phyloP scores from a whole-genome alignment of 1,140 invertebrate genomes.

The Pogonomyrmex californicus region DNA sequence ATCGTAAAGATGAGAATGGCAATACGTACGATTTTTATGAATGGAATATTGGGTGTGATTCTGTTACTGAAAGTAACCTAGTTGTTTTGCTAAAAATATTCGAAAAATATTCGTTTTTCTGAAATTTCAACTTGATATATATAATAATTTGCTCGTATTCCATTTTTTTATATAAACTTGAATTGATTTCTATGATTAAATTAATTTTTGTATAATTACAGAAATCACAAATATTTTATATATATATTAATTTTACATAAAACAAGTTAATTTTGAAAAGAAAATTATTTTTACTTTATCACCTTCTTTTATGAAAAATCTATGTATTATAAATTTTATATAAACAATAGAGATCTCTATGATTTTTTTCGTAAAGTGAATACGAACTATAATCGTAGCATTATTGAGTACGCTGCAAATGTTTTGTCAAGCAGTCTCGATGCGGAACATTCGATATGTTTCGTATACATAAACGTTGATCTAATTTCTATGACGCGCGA shows the following conservation, averaged over 20 bases:
- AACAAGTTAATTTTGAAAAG: neutral
- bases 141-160: neutral
- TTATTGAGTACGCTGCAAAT: slow-evolving; percentile 1
- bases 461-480: neutral
- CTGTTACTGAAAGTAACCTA: slow-evolving; percentile 9
- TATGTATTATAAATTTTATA: neutral
- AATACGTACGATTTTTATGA: neutral
- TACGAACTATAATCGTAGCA: slow-evolving; percentile 2
- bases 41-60: slow-evolving; percentile 8
- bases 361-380: neutral
- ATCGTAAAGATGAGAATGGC: neutral
- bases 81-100: slow-evolving; percentile 10
- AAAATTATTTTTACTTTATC: neutral
- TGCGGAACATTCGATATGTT: neutral
- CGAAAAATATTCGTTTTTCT: neutral
- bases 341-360: neutral
- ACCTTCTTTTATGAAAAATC: neutral
- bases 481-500: slow-evolving; percentile 31
- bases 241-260: neutral
- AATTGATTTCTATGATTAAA: neutral
- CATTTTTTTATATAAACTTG: neutral
- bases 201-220: neutral
- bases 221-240: neutral
- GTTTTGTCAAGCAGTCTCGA: neutral
- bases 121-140: slow-evolving; percentile 12